A percentile compares a stretch with the other conserved stretches of the same genome.
phyloP scores from a whole-genome alignment of 2,888 invertebrate species.

The Phyllotreta striolata region DNA sequence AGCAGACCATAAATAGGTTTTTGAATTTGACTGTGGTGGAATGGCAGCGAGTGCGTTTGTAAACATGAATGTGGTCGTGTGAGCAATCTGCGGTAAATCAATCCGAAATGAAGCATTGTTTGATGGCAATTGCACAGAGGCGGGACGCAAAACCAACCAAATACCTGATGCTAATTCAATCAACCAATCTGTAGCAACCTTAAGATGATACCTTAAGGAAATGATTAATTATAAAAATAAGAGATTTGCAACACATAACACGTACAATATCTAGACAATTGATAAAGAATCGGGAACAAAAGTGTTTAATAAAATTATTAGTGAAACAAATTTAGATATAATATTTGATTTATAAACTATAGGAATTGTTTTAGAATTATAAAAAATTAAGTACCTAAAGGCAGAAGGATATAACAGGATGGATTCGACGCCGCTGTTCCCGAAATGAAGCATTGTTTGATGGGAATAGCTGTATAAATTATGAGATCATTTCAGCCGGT shows the following conservation, averaged over 20 bases:
- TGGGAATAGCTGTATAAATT: conserved; percentile 54
- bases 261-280: no score
- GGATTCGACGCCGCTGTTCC: conserved; percentile 39
- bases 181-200: no score
- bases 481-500: conserved; percentile 55
- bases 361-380: no score
- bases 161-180: conserved; percentile 4
- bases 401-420: no score
- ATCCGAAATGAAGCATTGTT: conserved; percentile 58
- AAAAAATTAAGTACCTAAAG: no score
- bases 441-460: conserved; percentile 58
- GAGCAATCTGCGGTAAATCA: conserved; percentile 58
- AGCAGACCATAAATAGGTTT: conserved; percentile 43
- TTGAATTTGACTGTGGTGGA: conserved; percentile 42
- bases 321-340: no score
- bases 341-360: no score
- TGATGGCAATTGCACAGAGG: conserved; percentile 49
- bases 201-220: no score
- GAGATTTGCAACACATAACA: no score
- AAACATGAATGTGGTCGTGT: conserved; percentile 47
- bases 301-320: no score
- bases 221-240: no score
- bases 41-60: conserved; percentile 41
- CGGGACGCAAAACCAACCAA: conserved; percentile 4
- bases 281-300: no score